Base-by-base conservation (phyloP, 2,113 vertebrate species). In the Phaethon lepturus region DNA sequence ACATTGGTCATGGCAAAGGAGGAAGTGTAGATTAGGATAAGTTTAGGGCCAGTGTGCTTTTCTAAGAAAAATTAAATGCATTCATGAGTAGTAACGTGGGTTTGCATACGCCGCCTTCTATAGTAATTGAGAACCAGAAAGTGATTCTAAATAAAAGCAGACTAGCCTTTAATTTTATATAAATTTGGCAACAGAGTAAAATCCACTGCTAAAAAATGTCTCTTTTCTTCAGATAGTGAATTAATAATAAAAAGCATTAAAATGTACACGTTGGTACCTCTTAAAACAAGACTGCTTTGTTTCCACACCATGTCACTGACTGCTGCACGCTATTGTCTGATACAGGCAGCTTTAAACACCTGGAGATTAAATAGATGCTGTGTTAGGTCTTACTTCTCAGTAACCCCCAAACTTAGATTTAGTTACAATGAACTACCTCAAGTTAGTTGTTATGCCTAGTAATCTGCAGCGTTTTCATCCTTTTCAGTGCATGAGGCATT, bases 291-390 rank as follows among this genome's bases (percentile, higher is more conserved):
- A 16, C 22, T 38, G 49, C 26, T 50, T 75, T 4, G 1, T 29
- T 72, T 66, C 44, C 17, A 13, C 17, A 7, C 19, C 44, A 33
- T 52, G 38, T 35, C 13, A 2, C 28, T 9, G 5, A n/a, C 29
- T n/a, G 10, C 8, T 22, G 11, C 28, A 6, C 5, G 0, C 35
- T 26, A 2, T 7, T 38, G 19, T 25, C 50, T 9, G 25, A 11
- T 16, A 22, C 23, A 33, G 29, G n/a, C 19, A 18, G 3, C 38
- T 22, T 35, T 26, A 16, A 50, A 18, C 4, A 11, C 5, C 15
- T 2, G 0, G 45, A 40, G 28, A 11, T 29, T 19, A 14, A 28
- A 9, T 4, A 44, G 38, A 20, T 0, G 2, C 23, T 23, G 17
- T 28, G 35, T 24, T 49, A 15, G 25, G 11, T 49, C 45, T 31